These are phyloP conservation scores for Sebastes cheni DNA, from an alignment of 2,797 vertebrate species.

Conservation along the genomic window DNA sequence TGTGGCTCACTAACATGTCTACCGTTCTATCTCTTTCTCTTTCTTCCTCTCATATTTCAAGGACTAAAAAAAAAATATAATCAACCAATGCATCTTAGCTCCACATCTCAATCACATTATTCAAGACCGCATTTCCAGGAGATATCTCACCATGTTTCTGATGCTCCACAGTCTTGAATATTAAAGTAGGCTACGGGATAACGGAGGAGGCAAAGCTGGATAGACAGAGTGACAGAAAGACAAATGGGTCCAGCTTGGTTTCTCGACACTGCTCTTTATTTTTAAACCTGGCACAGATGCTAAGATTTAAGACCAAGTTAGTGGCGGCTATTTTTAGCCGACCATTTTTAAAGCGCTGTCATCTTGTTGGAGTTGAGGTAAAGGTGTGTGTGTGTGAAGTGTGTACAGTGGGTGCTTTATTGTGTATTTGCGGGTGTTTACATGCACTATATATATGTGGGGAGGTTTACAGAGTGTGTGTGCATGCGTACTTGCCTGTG, in stretches of 20 bases:
- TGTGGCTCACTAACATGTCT: slow-evolving; percentile 34
- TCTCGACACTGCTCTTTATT: slow-evolving; percentile 84
- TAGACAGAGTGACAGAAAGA: slow-evolving; percentile 81
- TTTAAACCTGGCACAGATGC: slow-evolving; percentile 85
- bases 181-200: slow-evolving; percentile 66
- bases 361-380: slow-evolving; percentile 74
- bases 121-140: slow-evolving; percentile 27
- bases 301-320: slow-evolving; percentile 88
- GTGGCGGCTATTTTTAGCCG: slow-evolving; percentile 89
- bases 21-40: slow-evolving; percentile 22
- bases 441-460: slow-evolving; percentile 1
- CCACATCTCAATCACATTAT: slow-evolving; percentile 10
- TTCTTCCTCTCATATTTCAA: slow-evolving; percentile 15
- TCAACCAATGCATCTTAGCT: background rate
- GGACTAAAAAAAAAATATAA: background rate
- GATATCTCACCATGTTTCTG: slow-evolving; percentile 38
- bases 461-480: slow-evolving; percentile 25
- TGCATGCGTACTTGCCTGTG: slow-evolving; percentile 8
- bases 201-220: slow-evolving; percentile 62
- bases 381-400: slow-evolving; percentile 47
- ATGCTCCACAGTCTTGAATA: slow-evolving; percentile 54
- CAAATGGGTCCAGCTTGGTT: slow-evolving; percentile 80
- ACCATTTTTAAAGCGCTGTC: slow-evolving; percentile 81
- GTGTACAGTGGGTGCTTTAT: slow-evolving; percentile 33
- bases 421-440: slow-evolving; percentile 43